Conservation (phyloP, 2,797 vertebrate genomes). For the Muraenolepis orangiensis region DNA sequence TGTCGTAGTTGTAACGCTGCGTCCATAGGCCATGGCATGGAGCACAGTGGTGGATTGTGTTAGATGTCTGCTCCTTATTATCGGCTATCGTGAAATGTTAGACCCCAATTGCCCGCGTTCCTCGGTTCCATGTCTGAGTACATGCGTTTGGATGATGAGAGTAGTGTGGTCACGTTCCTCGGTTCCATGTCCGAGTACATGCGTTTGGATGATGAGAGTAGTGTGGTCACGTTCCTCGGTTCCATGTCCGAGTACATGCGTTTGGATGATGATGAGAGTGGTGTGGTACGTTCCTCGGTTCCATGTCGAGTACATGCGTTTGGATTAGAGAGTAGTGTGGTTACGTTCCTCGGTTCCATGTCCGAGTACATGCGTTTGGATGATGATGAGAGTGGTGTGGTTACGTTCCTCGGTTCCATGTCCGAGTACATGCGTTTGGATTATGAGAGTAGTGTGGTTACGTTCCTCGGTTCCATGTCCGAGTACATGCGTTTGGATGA, state of each 20-base stretch:
- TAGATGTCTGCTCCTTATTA: not conserved
- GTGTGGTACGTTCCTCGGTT: no score
- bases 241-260: no score
- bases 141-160: not conserved
- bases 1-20: not conserved
- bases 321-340: no score
- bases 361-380: not conserved
- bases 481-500: not conserved
- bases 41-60: not conserved
- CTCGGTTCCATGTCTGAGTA: not conserved
- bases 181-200: no score
- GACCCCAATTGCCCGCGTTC: not conserved
- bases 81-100: not conserved
- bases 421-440: not conserved
- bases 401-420: not conserved
- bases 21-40: not conserved
- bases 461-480: not conserved
- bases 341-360: not conserved
- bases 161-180: no score
- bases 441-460: no score
- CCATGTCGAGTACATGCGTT: no score
- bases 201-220: no score
- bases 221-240: no score
- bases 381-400: no score
- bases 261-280: no score